Evolutionary conservation across 2,888 invertebrate species (phyloP), one percentile per base, ranked within the genome.

Genomic region (Cabera pusaria): DNA sequence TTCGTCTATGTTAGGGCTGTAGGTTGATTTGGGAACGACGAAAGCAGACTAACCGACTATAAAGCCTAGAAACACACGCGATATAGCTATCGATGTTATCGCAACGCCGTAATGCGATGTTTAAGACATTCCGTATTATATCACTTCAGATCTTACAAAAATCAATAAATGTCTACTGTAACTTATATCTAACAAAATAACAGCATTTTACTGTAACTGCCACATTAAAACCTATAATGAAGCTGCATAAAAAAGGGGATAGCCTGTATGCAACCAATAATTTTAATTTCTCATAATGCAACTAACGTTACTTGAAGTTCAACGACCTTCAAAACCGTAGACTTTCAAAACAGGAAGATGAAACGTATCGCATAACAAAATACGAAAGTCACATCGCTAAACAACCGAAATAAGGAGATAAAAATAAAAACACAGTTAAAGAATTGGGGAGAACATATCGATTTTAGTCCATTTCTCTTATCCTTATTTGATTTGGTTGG

Each of bases 361-460:
- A 43, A 43, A 43, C 20, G 6, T 28, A 35, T 44, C 21, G 20
- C 21, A 33, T 28, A 19, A 32, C 27, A 45, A 40, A 34, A 34
- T 40, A 40, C 29, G 17, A 35, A 35, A 21, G 38, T 38, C 37
- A 45, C 44, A 37, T 48, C 34, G 44, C 45, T 39, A 28, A 37
- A 46, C 38, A 23, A 23, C 29, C 40, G 27, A 49, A 45, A 52
- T 42, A 47, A 44, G 35, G 38, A 38, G 38, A 47, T 52, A 44
- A 22, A 41, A 49, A 47, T 52, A 48, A 49, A 51, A 47, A 49
- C 46, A 49, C 49, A 41, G 32, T 44, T 44, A 27, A 46, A 39
- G 44, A 45, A 49, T 44, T 41, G 49, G 47, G 49, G 41, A 43
- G 44, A 43, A 46, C 43, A 11, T 42, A 48, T 49, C 43, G 44